phyloP scores from a whole-genome alignment of 2,797 vertebrate genomes.

The Spizella passerina region DNA sequence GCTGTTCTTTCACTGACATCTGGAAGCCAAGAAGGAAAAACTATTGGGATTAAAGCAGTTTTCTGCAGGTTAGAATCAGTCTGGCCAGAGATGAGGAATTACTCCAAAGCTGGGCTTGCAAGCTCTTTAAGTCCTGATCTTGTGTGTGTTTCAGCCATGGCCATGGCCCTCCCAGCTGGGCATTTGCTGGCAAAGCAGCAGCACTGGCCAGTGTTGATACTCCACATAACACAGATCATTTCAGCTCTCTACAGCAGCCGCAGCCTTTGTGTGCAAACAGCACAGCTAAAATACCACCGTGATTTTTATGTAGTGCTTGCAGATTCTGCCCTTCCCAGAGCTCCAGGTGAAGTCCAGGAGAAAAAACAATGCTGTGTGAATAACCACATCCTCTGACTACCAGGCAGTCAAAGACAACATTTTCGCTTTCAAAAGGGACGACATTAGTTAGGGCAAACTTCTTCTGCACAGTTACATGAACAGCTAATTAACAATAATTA shows the following conservation, averaged over 20 bases:
- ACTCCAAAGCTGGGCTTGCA: neutral
- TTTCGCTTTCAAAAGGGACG: neutral
- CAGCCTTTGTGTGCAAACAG: neutral
- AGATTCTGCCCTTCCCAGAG: neutral
- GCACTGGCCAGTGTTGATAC: accelerated
- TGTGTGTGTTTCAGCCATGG: accelerated
- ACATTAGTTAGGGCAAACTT: neutral
- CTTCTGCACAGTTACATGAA: neutral
- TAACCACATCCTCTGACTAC: neutral
- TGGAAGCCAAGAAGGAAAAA: neutral
- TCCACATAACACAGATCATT: neutral
- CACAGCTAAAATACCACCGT: accelerated
- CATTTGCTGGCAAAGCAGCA: neutral
- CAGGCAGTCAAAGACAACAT: neutral
- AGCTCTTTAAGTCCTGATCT: neutral
- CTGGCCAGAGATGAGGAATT: neutral
- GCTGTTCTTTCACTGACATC: neutral
- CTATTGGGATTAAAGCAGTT: accelerated
- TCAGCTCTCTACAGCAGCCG: neutral
- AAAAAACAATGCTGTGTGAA: neutral
- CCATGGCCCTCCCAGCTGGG: accelerated
- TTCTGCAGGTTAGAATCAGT: neutral
- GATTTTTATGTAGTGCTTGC: neutral
- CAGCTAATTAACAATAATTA: constrained; percentile 16
- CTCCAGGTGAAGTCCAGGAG: neutral